phyloP scores from a whole-genome alignment of 30 jellyfish, hydroid and myxozoan species.

The Euphysa ruthae region DNA sequence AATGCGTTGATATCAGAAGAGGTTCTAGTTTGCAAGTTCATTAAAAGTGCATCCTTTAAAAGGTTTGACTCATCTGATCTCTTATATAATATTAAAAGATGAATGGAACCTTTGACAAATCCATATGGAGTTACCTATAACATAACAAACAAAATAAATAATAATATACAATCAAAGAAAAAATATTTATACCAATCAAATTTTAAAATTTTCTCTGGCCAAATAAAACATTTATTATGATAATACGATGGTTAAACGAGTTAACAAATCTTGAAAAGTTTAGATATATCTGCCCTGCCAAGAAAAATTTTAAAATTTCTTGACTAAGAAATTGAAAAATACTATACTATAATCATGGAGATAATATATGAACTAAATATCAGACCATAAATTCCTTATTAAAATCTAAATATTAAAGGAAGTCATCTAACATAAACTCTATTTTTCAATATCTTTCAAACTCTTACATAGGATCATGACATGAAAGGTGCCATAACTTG shows the following conservation, averaged over 20 bases:
- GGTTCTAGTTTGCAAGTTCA: slow-evolving; percentile 28
- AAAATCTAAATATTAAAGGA: too few species aligned
- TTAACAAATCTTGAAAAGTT: background rate
- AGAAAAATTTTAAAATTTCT: background rate
- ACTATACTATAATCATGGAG: too few species aligned
- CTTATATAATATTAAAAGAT: background rate
- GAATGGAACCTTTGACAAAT: background rate
- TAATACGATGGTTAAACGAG: too few species aligned
- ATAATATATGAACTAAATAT: too few species aligned
- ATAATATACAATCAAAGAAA: background rate
- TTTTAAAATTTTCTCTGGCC: too few species aligned
- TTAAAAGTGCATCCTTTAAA: slow-evolving; percentile 32
- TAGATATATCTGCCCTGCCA: background rate
- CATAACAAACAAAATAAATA: background rate
- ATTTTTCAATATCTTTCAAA: too few species aligned
- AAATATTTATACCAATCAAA: background rate
- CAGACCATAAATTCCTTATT: too few species aligned
- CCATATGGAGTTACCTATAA: slow-evolving; percentile 16
- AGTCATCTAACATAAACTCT: too few species aligned
- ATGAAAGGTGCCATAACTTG: too few species aligned
- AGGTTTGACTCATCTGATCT: background rate
- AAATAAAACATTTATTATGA: too few species aligned
- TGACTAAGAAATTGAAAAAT: background rate
- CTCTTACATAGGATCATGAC: too few species aligned
- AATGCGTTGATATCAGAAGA: slow-evolving; percentile 45